Base-by-base conservation (phyloP, 2,113 vertebrate species). In the Myiagra hebetior region DNA sequence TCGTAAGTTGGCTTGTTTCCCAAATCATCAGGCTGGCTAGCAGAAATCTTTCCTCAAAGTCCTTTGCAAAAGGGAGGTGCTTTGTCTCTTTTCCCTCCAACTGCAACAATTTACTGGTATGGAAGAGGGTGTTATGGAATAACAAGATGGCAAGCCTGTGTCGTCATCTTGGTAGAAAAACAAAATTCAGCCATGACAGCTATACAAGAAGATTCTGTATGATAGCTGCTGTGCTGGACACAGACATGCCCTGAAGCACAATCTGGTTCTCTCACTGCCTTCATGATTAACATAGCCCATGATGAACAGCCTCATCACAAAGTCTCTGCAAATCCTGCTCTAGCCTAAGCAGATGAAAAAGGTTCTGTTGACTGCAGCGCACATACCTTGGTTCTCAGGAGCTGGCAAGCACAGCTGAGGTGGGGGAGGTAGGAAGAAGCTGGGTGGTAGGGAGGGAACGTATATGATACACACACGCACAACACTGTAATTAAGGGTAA, bases 401-500 rank as follows among this genome's bases (percentile, higher is more conserved):
- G 67, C 73, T 57, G 87, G 68, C 56, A 84, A 90, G 91, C 78
- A 89, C 55, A 69, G 91, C 69, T 78, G 85, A 85, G 88, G 62
- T 94, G 77, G 52, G 30, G 47, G 90, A 96, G 77, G 95, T 60
- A 92, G 81, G 68, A 95, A 88, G 77, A 67, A 95, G 63, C 72
- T 93, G 94, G 79, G 64, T 92, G 62, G 73, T 59, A 80, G 95
- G 95, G 89, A 97, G 76, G 86, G 90, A 97, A 90, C 6, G 26
- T 93, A 53, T 84, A 74, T 72, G 87, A 89, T 73, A 86, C 46
- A 96, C 65, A 91, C 87, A 92, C 69, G 56, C 57, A 88, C 69
- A 78, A 88, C 76, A 79, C 81, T 94, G 60, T 83, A 95, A 97
- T 96, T 91, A 97, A 94, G 60, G 67, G 81, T 72, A 92, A 89